Conservation (phyloP, 2,888 invertebrate species). For the Tiphia femorata region DNA sequence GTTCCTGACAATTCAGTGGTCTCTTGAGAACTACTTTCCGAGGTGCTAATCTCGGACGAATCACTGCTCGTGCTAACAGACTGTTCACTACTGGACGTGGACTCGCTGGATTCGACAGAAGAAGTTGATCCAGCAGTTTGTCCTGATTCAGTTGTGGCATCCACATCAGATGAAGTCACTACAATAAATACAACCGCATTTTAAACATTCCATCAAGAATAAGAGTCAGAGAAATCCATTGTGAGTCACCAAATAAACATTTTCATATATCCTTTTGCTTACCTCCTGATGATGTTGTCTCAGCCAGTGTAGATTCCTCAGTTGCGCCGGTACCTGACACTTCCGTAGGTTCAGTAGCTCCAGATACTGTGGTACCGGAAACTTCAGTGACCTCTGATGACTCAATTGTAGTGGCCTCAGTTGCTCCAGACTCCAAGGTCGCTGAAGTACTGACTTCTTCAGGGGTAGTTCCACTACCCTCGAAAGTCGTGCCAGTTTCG, state of each 20-base stretch:
- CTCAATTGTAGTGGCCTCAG: conserved; percentile 34
- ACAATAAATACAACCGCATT: background rate
- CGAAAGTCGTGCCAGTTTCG: conserved; percentile 36
- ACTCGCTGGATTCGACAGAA: conserved; percentile 16
- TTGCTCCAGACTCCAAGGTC: conserved; percentile 22
- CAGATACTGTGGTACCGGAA: conserved; percentile 28
- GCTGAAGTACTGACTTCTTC: conserved; percentile 29
- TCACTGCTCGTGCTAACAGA: conserved; percentile 35
- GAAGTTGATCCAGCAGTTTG: conserved; percentile 15
- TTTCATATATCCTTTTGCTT: too few relatives aligned
- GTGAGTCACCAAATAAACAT: background rate
- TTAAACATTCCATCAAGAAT: background rate
- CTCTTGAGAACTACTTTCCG: background rate
- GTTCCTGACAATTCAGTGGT: background rate
- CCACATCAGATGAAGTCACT: conserved; percentile 31
- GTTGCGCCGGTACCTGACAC: background rate
- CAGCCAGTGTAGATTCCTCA: background rate
- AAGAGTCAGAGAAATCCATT: background rate
- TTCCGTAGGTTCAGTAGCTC: conserved; percentile 10
- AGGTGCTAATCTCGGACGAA: background rate
- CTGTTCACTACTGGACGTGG: conserved; percentile 35
- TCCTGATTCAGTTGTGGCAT: conserved; percentile 28
- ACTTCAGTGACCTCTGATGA: conserved; percentile 13
- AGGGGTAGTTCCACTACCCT: conserved; percentile 56
- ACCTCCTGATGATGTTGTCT: background rate